Evolutionary conservation across 23 tunicate genomes (phyloP), one percentile per base, ranked within the genome.

Genomic region (Diplosoma virens): DNA sequence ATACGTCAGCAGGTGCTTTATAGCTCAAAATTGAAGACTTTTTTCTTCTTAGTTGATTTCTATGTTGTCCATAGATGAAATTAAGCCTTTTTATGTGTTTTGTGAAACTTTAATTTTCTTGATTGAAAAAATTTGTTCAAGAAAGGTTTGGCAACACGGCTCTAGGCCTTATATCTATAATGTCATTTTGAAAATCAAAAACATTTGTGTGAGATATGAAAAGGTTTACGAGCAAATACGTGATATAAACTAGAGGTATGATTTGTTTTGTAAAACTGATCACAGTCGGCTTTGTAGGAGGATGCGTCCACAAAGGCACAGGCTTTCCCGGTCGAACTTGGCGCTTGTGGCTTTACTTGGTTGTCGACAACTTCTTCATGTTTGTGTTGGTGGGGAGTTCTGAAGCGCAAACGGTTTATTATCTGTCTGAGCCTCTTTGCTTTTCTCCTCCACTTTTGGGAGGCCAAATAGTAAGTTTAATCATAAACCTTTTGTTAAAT

Each of bases 371-470:
- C 61, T 18, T 58, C 53, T 65, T 36, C 25, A 73, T 85, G 87
- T 82, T 71, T 32, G 59, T 47, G 5, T 66, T 32, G 18, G 82
- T 76, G 27, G 93, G 92, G 5, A 21, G 47, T 1, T 59, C 33
- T 35, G 64, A 41, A 11, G 64, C 81, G 11, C 84, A 81, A 50
- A 92, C 87, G 1, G 77, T 92, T 33, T 92, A 45, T 50, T 64
- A 75, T 47, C 84, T 92, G 21, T 58, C 97, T 0, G 21, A 67
- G 41, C 97, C 97, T 1, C 92, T 92, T 18, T 92, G 97, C 66
- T 92, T 92, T 52, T 74, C 74, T 21, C 81, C 87, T 14, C 67
- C 66, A 23, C 70, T 85, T 24, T 59, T 85, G 21, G 97, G 97
- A 18, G 34, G 58, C 17, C 97, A 85, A 67, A 25, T 34, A 83